A percentile compares a stretch with the other conserved stretches of the same genome.
Conservation (phyloP, 2,113 vertebrate genomes). For the Telmatochromis brichardi region DNA sequence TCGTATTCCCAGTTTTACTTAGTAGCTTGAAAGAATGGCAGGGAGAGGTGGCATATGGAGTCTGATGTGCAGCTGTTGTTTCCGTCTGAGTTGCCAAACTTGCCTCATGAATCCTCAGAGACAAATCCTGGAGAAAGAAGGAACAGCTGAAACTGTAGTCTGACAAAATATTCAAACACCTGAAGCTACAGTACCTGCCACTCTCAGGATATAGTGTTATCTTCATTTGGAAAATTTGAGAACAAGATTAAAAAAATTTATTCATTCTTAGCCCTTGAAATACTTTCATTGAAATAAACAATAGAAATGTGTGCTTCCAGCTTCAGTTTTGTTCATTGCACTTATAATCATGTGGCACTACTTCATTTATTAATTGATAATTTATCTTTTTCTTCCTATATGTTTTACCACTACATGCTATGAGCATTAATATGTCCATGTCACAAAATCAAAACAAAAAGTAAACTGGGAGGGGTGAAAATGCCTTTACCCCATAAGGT, state of each 20-base stretch:
- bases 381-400: neutral
- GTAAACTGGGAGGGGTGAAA: neutral
- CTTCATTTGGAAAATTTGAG: neutral
- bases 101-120: neutral
- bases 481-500: neutral
- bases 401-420: neutral
- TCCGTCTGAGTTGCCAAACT: neutral
- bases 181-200: neutral
- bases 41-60: neutral
- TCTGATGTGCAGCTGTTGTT: constrained; percentile 14
- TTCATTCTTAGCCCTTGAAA: neutral
- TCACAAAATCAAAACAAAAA: neutral
- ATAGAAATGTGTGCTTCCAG: neutral
- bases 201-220: neutral
- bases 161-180: neutral
- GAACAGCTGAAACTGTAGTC: neutral
- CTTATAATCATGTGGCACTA: neutral
- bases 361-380: neutral
- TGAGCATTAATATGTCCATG: neutral
- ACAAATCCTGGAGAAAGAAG: neutral
- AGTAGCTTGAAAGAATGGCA: neutral
- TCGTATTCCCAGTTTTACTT: neutral
- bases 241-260: neutral
- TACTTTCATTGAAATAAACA: neutral
- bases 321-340: neutral